phyloP scores from a whole-genome alignment of 2,797 vertebrate genomes.

The Prunella strophiata region DNA sequence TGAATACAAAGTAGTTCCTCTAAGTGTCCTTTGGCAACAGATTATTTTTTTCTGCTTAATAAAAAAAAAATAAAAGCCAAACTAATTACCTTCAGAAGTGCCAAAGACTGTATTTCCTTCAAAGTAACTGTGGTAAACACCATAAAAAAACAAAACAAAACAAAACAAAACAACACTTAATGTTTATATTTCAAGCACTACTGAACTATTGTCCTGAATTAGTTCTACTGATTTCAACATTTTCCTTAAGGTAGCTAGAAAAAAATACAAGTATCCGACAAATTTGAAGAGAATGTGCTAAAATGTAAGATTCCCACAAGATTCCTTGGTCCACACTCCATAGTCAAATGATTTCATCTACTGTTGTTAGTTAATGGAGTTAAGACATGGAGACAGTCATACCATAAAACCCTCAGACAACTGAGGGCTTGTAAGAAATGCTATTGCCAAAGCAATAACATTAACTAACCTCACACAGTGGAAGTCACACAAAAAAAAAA shows the following conservation, averaged over 20 bases:
- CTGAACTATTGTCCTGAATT: neutral
- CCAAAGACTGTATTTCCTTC: neutral
- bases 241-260: neutral
- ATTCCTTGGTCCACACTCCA: neutral
- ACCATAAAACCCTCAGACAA: neutral
- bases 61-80: neutral
- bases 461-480: neutral
- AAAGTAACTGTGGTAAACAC: too few relatives aligned
- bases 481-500: neutral
- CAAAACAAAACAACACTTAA: too few relatives aligned
- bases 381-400: neutral
- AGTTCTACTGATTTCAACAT: neutral
- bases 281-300: neutral
- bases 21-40: neutral
- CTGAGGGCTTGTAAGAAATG: neutral
- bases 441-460: neutral
- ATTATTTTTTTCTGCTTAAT: neutral
- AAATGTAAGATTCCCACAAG: accelerated
- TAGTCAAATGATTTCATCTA: neutral
- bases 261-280: neutral
- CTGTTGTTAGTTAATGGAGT: neutral
- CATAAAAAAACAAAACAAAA: neutral
- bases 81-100: neutral
- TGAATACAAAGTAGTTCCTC: neutral
- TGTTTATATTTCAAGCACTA: neutral